Evolutionary conservation across 2,113 vertebrate genomes (phyloP).

Genomic region (Proteles cristata): DNA sequence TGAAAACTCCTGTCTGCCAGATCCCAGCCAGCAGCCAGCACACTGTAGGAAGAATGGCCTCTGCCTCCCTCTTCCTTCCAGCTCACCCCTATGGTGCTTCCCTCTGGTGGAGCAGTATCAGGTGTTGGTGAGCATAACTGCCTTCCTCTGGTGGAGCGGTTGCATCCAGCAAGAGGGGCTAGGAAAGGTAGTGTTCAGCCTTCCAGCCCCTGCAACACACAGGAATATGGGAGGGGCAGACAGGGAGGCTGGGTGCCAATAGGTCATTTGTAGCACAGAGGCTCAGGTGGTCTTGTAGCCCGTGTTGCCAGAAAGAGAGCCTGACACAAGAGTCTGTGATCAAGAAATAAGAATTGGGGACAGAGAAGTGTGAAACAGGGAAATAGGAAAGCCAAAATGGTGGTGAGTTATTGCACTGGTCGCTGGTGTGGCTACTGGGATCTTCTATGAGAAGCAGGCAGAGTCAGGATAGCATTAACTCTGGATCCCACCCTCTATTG

Average conservation of each 20-base stretch:
- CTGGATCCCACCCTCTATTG: not conserved
- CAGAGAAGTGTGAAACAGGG: not conserved
- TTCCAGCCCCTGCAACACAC: not conserved
- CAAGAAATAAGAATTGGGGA: not conserved
- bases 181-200: not conserved
- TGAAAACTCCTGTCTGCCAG: not conserved
- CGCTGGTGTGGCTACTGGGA: not conserved
- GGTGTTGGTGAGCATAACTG: no score
- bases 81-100: not conserved
- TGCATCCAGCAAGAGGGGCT: not conserved
- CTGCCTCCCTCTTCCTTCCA: not conserved
- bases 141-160: no score
- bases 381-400: not conserved
- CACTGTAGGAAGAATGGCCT: not conserved
- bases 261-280: not conserved
- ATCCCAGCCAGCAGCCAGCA: not conserved
- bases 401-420: not conserved
- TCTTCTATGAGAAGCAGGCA: not conserved
- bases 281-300: not conserved
- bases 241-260: rapidly evolving
- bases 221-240: not conserved
- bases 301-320: not conserved
- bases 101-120: not conserved
- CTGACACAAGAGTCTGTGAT: not conserved
- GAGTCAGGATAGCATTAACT: not conserved